phyloP scores from a whole-genome alignment of 2,888 invertebrate genomes.

The Drosophila sordidapex region DNA sequence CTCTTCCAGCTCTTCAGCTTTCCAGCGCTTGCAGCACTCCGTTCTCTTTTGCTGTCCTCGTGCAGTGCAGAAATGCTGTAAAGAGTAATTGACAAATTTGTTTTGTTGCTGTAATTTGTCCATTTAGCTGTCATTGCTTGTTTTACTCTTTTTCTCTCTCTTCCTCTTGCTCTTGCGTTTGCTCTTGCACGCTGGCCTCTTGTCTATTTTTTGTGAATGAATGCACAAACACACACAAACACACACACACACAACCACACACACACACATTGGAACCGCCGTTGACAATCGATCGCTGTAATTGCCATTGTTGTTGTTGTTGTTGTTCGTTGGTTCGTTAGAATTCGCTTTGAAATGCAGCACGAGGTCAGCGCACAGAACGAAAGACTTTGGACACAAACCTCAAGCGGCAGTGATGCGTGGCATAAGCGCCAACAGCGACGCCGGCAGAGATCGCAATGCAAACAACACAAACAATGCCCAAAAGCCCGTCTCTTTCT shows the following conservation, averaged over 20 bases:
- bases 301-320: slow-evolving; percentile 21
- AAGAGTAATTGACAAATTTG: not conserved
- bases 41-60: not conserved
- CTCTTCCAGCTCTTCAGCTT: not conserved
- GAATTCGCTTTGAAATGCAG: slow-evolving; percentile 56
- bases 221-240: not conserved
- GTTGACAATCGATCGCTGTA: slow-evolving; percentile 15
- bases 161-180: not conserved
- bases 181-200: not conserved
- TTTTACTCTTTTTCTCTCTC: not conserved
- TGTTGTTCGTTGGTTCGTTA: slow-evolving; percentile 26
- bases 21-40: not conserved
- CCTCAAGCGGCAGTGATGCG: slow-evolving; percentile 59
- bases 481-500: not conserved
- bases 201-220: slow-evolving; percentile 35
- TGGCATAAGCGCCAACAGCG: slow-evolving; percentile 23
- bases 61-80: slow-evolving; percentile 4
- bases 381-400: slow-evolving; percentile 75
- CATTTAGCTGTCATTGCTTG: slow-evolving; percentile 5
- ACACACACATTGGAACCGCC: slow-evolving; percentile 4
- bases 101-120: slow-evolving; percentile 2
- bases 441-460: not conserved
- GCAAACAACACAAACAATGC: slow-evolving; percentile 5
- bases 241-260: not conserved
- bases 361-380: slow-evolving; percentile 67